Evolutionary conservation across 2,888 invertebrate genomes (phyloP).

Genomic region (Lochmaea capreae): DNA sequence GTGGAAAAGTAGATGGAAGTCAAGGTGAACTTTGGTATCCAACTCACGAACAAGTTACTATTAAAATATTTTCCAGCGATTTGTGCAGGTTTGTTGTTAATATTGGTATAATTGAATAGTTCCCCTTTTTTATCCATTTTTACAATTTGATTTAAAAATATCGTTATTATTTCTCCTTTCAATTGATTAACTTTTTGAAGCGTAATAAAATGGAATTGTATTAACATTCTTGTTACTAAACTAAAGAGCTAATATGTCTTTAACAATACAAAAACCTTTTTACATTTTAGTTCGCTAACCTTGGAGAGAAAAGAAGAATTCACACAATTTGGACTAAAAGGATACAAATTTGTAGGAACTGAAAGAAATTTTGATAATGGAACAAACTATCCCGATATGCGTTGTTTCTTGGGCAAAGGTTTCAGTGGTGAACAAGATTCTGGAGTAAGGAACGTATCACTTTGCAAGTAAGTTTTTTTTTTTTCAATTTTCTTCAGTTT

Average conservation of each 20-base stretch:
- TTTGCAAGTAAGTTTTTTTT: slow-evolving; percentile 66
- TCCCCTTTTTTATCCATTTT: not conserved
- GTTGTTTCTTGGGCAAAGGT: slow-evolving; percentile 72
- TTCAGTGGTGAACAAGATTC: slow-evolving; percentile 61
- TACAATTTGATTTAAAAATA: not conserved
- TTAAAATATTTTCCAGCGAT: slow-evolving; percentile 80
- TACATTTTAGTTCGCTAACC: slow-evolving; percentile 62
- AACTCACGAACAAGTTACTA: slow-evolving; percentile 68
- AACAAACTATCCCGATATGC: slow-evolving; percentile 69
- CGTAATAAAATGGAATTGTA: too few species aligned
- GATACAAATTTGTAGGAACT: slow-evolving; percentile 70
- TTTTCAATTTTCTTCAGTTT: not conserved
- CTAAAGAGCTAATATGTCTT: too few species aligned
- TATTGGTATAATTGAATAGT: not conserved
- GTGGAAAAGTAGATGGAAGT: slow-evolving; percentile 78
- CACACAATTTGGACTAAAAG: slow-evolving; percentile 67
- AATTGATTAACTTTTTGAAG: too few species aligned
- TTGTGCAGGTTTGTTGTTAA: slow-evolving; percentile 74
- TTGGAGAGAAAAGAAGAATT: slow-evolving; percentile 60
- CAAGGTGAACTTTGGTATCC: slow-evolving; percentile 88
- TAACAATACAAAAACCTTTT: not conserved
- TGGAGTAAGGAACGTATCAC: slow-evolving; percentile 79
- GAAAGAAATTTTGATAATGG: slow-evolving; percentile 80
- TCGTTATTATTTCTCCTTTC: too few species aligned
- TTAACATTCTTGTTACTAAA: too few species aligned